phyloP scores from a whole-genome alignment of 2,113 vertebrate genomes.

The Dryoscopus gambensis region DNA sequence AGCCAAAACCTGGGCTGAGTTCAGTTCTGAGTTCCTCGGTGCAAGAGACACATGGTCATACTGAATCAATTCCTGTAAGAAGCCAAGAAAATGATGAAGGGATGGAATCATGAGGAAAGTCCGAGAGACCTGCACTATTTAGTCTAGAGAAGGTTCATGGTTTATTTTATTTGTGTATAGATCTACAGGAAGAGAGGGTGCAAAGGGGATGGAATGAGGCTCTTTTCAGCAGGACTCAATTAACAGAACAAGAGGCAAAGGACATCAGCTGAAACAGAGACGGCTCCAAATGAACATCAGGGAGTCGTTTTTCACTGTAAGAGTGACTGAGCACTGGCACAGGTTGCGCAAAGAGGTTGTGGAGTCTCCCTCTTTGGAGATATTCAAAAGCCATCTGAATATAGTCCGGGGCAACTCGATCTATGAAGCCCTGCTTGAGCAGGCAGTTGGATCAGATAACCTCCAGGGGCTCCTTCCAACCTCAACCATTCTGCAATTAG shows the following conservation, averaged over 20 bases:
- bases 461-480: background rate
- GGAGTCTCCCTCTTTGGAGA: background rate
- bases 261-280: background rate
- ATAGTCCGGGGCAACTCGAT: rapidly evolving
- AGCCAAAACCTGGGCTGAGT: background rate
- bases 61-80: background rate
- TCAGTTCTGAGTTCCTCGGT: background rate
- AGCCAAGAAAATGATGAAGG: background rate
- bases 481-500: background rate
- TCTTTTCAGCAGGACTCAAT: background rate
- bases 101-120: background rate
- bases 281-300: background rate
- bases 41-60: background rate
- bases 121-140: background rate
- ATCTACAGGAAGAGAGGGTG: background rate
- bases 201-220: background rate
- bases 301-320: background rate
- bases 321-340: background rate
- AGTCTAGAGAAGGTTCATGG: background rate
- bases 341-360: background rate
- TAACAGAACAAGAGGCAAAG: background rate
- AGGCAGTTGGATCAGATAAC: background rate
- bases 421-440: no score
- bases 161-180: background rate
- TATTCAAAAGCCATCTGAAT: background rate